Conservation (phyloP, 2,888 invertebrate genomes). For the Timema podura region DNA sequence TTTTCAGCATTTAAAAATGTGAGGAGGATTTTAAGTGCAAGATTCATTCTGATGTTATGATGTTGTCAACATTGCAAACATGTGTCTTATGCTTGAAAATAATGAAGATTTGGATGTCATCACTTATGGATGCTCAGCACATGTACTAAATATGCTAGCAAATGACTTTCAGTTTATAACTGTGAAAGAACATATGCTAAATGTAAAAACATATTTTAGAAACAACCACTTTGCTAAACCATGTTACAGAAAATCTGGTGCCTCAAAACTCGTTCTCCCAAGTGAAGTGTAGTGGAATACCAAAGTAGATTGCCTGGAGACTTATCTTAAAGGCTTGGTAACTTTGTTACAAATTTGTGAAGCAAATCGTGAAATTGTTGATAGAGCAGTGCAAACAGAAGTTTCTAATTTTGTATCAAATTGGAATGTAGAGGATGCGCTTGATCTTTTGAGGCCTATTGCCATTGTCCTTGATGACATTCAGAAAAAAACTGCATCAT, state of each 20-base stretch:
- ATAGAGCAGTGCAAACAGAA: too few species aligned
- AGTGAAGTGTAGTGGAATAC: neutral
- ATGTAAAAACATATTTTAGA: neutral
- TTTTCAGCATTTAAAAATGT: slow-evolving; percentile 8
- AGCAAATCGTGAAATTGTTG: too few species aligned
- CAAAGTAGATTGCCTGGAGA: neutral
- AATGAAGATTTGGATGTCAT: neutral
- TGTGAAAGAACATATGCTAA: neutral
- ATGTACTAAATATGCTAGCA: slow-evolving; percentile 2
- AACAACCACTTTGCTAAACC: slow-evolving; percentile 12
- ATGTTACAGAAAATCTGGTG: slow-evolving; percentile 4
- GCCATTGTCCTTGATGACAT: too few species aligned
- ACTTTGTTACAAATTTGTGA: too few species aligned
- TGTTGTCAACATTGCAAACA: neutral
- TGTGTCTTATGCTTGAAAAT: neutral
- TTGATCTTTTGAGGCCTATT: too few species aligned
- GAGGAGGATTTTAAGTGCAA: neutral
- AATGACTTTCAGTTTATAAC: neutral
- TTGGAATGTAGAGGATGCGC: too few species aligned
- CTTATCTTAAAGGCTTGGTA: too few species aligned
- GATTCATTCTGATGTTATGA: slow-evolving; percentile 1
- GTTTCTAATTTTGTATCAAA: too few species aligned
- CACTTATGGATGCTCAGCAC: slow-evolving; percentile 5
- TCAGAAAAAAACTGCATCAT: too few species aligned
- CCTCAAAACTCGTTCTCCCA: neutral